phyloP scores from a whole-genome alignment of 2,113 vertebrate genomes.

The Hippocampus mohnikei region DNA sequence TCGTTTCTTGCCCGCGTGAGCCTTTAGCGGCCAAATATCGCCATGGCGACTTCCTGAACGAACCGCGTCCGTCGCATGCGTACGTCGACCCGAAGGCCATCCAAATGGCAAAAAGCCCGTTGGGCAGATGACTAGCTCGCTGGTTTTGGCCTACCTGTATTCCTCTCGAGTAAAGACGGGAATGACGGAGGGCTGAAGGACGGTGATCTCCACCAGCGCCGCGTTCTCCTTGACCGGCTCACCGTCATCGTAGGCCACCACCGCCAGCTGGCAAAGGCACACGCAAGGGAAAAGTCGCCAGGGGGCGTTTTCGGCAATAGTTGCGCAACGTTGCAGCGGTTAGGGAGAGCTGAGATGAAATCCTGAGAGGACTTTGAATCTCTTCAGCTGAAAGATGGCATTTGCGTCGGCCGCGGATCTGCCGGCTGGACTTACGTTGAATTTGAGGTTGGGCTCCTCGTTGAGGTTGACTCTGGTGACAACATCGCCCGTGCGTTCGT shows the following conservation, averaged over 20 bases:
- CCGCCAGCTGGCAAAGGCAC: slow-evolving; percentile 74
- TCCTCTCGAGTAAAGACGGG: slow-evolving; percentile 92
- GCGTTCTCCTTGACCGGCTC: slow-evolving; percentile 85
- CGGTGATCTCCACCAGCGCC: slow-evolving; percentile 83
- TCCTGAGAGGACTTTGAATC: slow-evolving; percentile 46
- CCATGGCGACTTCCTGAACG: too few relatives aligned
- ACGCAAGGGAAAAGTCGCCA: not conserved
- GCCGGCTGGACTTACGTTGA: slow-evolving; percentile 76
- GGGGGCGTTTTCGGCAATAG: slow-evolving; percentile 16
- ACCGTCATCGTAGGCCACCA: slow-evolving; percentile 91
- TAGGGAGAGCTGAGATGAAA: slow-evolving; percentile 34
- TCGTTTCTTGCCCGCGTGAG: too few relatives aligned
- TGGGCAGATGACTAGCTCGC: too few relatives aligned
- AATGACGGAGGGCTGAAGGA: slow-evolving; percentile 93
- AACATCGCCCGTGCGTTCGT: slow-evolving; percentile 82
- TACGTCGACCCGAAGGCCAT: too few relatives aligned
- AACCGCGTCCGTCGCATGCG: too few relatives aligned
- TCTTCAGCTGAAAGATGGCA: slow-evolving; percentile 53
- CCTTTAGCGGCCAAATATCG: too few relatives aligned
- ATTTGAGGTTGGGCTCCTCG: slow-evolving; percentile 89
- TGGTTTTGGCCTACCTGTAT: slow-evolving; percentile 78
- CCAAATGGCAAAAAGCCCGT: too few relatives aligned
- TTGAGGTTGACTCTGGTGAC: slow-evolving; percentile 93
- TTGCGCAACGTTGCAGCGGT: slow-evolving; percentile 8
- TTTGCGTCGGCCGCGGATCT: slow-evolving; percentile 25